phyloP scores from a whole-genome alignment of 1,140 invertebrate species.

The Eumeta japonica region DNA sequence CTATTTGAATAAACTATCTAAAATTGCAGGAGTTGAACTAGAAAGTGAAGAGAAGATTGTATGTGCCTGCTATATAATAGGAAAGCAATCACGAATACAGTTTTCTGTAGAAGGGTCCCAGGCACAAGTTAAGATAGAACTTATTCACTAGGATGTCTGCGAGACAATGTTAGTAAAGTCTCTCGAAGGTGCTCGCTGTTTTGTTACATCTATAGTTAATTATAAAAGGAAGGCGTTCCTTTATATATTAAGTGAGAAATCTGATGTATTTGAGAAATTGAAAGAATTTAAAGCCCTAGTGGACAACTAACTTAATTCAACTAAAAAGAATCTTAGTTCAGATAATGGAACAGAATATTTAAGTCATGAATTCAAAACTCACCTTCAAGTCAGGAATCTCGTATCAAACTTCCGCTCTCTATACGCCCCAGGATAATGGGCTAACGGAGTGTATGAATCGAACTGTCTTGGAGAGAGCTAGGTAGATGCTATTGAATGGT shows the following conservation, averaged over 20 bases:
- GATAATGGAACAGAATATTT: slow-evolving; percentile 50
- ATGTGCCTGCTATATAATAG: slow-evolving; percentile 15
- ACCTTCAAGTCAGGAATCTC: slow-evolving; percentile 25
- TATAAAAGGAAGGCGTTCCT: slow-evolving; percentile 34
- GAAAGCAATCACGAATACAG: slow-evolving; percentile 17
- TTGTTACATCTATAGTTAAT: slow-evolving; percentile 50
- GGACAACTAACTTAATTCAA: slow-evolving; percentile 25
- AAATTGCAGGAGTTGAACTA: slow-evolving; percentile 13
- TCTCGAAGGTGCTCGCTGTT: slow-evolving; percentile 31
- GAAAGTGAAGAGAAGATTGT: slow-evolving; percentile 13
- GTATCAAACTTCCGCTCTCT: slow-evolving; percentile 21
- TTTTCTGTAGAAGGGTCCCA: slow-evolving; percentile 13
- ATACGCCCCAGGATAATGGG: slow-evolving; percentile 46
- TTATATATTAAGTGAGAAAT: slow-evolving; percentile 43
- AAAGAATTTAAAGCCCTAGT: slow-evolving; percentile 25
- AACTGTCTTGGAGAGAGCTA: slow-evolving; percentile 25
- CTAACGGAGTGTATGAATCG: slow-evolving; percentile 31
- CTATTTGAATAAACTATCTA: slow-evolving; percentile 15
- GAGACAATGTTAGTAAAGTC: slow-evolving; percentile 40
- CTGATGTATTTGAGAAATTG: slow-evolving; percentile 31
- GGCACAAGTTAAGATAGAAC: slow-evolving; percentile 12
- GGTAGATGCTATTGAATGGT: slow-evolving; percentile 21
- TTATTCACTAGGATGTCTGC: slow-evolving; percentile 39
- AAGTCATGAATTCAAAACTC: slow-evolving; percentile 25
- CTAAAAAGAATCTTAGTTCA: slow-evolving; percentile 26